A percentile compares a stretch with the other conserved stretches of the same genome.
Evolutionary conservation across 2,113 vertebrate species (phyloP).

Genomic region (Paramormyrops kingsleyae): DNA sequence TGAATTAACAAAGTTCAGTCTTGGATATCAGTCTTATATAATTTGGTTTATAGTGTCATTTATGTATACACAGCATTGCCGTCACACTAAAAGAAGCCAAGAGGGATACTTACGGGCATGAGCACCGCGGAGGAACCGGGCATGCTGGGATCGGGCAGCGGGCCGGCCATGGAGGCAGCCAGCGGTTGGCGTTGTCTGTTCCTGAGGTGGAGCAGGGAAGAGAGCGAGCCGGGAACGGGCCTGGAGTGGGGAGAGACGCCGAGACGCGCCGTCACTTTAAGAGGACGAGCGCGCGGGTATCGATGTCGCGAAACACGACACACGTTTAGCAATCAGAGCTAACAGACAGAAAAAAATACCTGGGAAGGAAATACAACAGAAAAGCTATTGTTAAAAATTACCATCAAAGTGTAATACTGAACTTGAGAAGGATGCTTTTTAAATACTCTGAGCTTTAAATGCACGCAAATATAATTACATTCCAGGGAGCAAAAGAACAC

Average conservation of each 20-base stretch:
- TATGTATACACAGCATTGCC: neutral
- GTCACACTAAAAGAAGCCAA: neutral
- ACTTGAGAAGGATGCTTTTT: neutral
- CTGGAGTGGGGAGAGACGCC: constrained; percentile 44
- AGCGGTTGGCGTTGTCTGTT: constrained; percentile 90
- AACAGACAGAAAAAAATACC: neutral
- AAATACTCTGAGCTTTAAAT: neutral
- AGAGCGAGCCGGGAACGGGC: constrained; percentile 83
- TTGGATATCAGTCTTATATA: neutral
- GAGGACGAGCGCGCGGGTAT: neutral
- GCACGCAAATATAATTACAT: neutral
- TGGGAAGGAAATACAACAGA: neutral
- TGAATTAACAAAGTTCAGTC: neutral
- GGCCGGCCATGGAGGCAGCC: constrained; percentile 88
- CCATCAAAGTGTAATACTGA: neutral
- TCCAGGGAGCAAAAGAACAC: neutral
- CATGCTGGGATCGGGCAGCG: constrained; percentile 88
- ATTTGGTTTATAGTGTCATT: neutral
- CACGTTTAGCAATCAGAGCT: neutral
- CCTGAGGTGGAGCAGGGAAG: constrained; percentile 84
- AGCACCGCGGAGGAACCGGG: constrained; percentile 84
- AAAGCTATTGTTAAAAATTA: neutral
- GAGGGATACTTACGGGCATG: constrained; percentile 75
- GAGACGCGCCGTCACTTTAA: neutral
- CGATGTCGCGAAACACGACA: neutral